A percentile compares a stretch with the other conserved stretches of the same genome.
phyloP scores from a whole-genome alignment of 2,113 vertebrate species.

The Anguilla japonica region DNA sequence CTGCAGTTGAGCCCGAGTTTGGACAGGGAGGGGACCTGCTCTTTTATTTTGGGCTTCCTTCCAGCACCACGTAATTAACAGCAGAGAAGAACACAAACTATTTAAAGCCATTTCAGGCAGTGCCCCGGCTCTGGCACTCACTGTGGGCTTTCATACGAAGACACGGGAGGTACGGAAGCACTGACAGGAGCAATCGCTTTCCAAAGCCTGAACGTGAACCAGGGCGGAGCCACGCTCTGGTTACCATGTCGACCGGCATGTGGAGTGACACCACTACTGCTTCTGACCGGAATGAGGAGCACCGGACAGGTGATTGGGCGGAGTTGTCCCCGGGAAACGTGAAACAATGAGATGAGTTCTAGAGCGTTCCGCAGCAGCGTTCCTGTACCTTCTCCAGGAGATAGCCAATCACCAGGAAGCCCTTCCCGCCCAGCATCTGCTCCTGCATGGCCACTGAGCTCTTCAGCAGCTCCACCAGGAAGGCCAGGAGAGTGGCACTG shows the following conservation, averaged over 20 bases:
- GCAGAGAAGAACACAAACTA: too few relatives aligned
- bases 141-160: neutral
- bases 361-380: neutral
- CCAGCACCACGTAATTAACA: neutral
- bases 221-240: neutral
- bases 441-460: conserved; percentile 99
- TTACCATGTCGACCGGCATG: neutral
- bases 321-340: neutral
- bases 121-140: neutral
- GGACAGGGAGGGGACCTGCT: neutral
- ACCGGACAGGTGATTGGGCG: neutral
- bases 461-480: conserved; percentile 96
- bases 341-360: neutral
- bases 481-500: conserved; percentile 95
- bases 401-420: conserved; percentile 97
- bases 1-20: neutral
- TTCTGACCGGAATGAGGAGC: neutral
- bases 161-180: neutral
- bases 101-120: neutral
- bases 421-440: conserved; percentile 98
- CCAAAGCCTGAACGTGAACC: neutral
- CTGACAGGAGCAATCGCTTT: neutral
- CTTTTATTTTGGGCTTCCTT: neutral
- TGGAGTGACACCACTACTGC: neutral
- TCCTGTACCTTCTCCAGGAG: conserved; percentile 93